Evolutionary conservation across 2,888 invertebrate species (phyloP), one percentile per base, ranked within the genome.

Genomic region (Cantharis rustica): DNA sequence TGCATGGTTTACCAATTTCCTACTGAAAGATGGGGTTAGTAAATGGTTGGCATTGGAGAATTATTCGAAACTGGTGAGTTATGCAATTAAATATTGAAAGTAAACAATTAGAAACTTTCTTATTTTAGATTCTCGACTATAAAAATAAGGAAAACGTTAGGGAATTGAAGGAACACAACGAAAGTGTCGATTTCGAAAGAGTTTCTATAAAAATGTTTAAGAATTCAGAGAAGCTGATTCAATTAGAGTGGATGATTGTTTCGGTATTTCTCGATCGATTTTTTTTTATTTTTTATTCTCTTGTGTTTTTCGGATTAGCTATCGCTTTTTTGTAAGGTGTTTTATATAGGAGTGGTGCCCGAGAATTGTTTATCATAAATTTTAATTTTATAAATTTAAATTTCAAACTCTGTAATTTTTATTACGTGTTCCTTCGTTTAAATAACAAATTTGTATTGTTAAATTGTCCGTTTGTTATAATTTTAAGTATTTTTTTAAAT

Each of bases 241-340:
- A 66, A 23, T 66, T 66, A 20, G 64, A 66, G 64, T 66, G 64
- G 64, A 17, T 2, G 23, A 66, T 66, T 11, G 23, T 66, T 20
- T 9, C 64, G 2, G 64, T 16, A 11, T 17, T 23, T n/a, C 13
- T 66, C 10, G 64, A 66, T 66, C 64, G 64, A 9, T 66, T 66
- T 63, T 89, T 89, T 4, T 93, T 93, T 82, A 76, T 91, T 63
- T 82, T 90, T 66, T 93, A 92, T 82, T 89, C 90, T 68, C 81
- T 92, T 23, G 84, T 91, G 23, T 92, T 91, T 82, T 83, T 89
- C 10, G 86, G 91, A 71, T 86, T 91, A 79, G 89, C 89, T 11
- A 86, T 90, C 69, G 85, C 88, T 23, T 90, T 89, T 85, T 86
- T 72, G 1, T 75, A 17, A 69, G 11, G 47, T 47, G n/a, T 47